Evolutionary conservation across 2,888 invertebrate genomes (phyloP), one percentile per base, ranked within the genome.

Genomic region (Rhingia campestris): DNA sequence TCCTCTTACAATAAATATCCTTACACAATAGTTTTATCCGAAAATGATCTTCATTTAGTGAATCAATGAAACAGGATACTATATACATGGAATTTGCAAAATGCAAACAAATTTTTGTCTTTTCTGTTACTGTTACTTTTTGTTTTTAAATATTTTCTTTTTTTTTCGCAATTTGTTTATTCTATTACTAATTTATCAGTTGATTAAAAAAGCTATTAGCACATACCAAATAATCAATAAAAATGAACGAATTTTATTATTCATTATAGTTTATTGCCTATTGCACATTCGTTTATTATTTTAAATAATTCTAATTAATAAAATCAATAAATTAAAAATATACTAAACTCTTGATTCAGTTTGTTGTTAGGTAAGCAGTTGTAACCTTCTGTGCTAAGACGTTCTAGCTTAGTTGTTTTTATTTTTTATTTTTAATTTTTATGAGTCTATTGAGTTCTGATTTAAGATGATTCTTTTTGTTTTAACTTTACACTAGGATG

Each of bases 31-130:
- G 80, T 58, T 70, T 79, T 84, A 80, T 84, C 80, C 80, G 80
- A 70, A 66, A 75, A 84, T 84, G 79, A 70, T 80, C 56, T 80
- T 84, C 84, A 84, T 84, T 84, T 84, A 84, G 84, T 84, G 80
- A 84, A 84, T 84, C 84, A 84, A 84, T 84, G 84, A 84, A 84
- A 79, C 79, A 75, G 84, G 80, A 84, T 80, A 80, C 74, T 84
- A 84, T 84, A 37, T 84, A 84, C 84, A 84, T 75, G 84, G 80
- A 84, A 80, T 84, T 84, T 84, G 84, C 84, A 67, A 61, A 80
- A 84, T 80, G 84, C 80, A 84, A 84, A 84, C 66, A 72, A 84
- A 64, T 84, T 59, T 39, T 49, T 56, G 63, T 49, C n/a, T 37
- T 39, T 49, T 66, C 41, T 39, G 14, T 49, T 51, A 33, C 22